A percentile compares a stretch with the other conserved stretches of the same genome.
Conservation (phyloP, 2,113 vertebrate species). For the Eolophus roseicapilla region DNA sequence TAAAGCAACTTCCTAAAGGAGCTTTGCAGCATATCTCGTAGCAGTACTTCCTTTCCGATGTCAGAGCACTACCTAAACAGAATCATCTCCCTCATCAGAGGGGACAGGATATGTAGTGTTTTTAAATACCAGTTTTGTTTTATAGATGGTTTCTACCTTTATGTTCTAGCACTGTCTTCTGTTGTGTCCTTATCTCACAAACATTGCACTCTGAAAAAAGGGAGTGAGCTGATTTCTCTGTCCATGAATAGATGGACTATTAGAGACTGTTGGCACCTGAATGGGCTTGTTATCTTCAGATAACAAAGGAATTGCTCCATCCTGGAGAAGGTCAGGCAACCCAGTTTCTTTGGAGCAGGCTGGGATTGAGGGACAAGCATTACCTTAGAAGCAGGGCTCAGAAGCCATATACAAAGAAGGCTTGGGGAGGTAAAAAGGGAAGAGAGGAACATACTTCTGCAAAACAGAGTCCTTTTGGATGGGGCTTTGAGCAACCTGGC, state of each 20-base stretch:
- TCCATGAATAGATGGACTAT: not conserved
- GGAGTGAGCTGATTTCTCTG: not conserved
- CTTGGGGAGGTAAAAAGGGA: not conserved
- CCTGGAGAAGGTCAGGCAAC: not conserved
- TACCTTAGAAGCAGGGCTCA: not conserved
- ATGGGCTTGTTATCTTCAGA: not conserved
- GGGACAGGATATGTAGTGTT: not conserved
- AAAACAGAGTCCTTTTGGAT: not conserved
- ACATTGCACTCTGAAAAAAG: not conserved
- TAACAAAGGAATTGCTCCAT: slow-evolving; percentile 1
- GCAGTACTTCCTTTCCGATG: not conserved
- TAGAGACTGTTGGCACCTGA: slow-evolving; percentile 1
- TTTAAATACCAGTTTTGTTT: not conserved
- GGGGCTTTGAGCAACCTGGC: not conserved
- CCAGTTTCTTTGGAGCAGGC: not conserved
- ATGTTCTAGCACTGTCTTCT: not conserved
- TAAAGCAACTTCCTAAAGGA: not conserved
- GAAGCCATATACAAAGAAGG: not conserved
- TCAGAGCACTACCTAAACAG: not conserved
- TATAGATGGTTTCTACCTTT: not conserved
- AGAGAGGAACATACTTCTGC: not conserved
- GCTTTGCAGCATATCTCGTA: not conserved
- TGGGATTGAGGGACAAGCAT: not conserved
- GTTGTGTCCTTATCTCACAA: not conserved
- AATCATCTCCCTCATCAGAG: not conserved